These are phyloP conservation scores for Pelosia muscerda DNA, from an alignment of 2,888 invertebrate species.

Conservation along the genomic window DNA sequence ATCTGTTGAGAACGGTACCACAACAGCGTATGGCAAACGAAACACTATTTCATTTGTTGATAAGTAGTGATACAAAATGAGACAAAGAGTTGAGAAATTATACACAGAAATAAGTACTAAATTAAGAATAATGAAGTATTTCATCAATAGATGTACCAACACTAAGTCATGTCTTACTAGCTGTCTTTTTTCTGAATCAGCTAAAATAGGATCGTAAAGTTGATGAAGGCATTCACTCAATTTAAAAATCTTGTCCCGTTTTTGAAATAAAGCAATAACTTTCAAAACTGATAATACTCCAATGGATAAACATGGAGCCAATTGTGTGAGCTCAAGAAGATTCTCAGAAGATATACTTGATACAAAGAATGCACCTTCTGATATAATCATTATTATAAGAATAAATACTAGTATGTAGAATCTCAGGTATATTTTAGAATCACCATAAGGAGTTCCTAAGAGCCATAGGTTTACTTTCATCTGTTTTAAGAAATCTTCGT, in stretches of 20 bases:
- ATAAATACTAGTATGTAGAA: conserved; percentile 50
- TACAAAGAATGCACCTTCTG: conserved; percentile 61
- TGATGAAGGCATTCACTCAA: conserved; percentile 55
- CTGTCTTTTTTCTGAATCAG: conserved; percentile 51
- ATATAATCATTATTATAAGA: conserved; percentile 53
- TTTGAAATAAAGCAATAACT: conserved; percentile 53
- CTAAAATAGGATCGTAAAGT: conserved; percentile 58
- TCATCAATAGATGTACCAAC: conserved; percentile 62
- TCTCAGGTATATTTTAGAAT: conserved; percentile 52
- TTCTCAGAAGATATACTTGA: conserved; percentile 67
- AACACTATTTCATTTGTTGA: conserved; percentile 55
- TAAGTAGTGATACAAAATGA: conserved; percentile 65
- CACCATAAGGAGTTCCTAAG: conserved; percentile 62
- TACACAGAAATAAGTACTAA: conserved; percentile 69
- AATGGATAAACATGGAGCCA: conserved; percentile 66
- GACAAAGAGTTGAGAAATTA: conserved; percentile 67
- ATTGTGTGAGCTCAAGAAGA: conserved; percentile 67
- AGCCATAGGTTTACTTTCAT: conserved; percentile 67
- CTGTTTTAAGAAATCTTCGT: conserved; percentile 64
- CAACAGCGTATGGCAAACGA: conserved; percentile 66
- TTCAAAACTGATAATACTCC: conserved; percentile 66
- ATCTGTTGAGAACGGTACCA: conserved; percentile 69
- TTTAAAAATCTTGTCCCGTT: conserved; percentile 57
- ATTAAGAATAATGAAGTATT: conserved; percentile 72
- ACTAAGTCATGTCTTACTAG: conserved; percentile 59